phyloP scores from a whole-genome alignment of 2,797 vertebrate genomes.

The Enteromius treurensis region DNA sequence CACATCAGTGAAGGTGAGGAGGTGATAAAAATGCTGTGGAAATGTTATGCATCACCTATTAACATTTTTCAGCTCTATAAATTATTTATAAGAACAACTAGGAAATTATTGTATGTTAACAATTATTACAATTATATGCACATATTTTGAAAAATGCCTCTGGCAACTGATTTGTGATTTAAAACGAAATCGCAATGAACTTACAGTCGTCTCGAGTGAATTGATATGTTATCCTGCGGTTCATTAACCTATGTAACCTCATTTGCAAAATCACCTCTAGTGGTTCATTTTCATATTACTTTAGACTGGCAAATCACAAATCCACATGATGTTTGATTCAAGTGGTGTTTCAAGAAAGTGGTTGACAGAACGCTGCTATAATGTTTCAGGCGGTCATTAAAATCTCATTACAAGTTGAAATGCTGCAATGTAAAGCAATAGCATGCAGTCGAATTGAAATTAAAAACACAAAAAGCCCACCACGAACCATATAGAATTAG shows the following conservation, averaged over 20 bases:
- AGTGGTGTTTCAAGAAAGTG: conserved; percentile 18
- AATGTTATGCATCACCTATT: not conserved
- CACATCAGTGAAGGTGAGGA: not conserved
- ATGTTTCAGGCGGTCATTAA: conserved; percentile 7
- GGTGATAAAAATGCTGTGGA: not conserved
- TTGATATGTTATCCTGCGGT: not conserved
- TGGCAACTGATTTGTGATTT: conserved; percentile 1
- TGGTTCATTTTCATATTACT: conserved; percentile 6
- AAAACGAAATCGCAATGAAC: not conserved
- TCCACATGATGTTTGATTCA: conserved; percentile 9
- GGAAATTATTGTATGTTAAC: not conserved
- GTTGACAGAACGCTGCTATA: not conserved
- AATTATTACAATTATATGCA: not conserved
- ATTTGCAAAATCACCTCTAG: conserved; percentile 8
- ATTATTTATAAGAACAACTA: not conserved
- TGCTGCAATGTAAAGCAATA: not conserved
- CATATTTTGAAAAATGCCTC: not conserved
- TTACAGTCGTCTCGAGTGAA: not conserved
- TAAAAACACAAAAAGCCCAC: not conserved
- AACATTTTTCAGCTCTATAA: not conserved
- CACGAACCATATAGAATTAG: not conserved
- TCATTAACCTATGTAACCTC: conserved; percentile 1
- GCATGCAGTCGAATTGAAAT: not conserved
- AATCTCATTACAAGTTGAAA: conserved; percentile 1
- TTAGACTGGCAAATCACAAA: not conserved